Conservation (phyloP, 2,888 invertebrate species). For the Trichogramma dendrolimi region DNA sequence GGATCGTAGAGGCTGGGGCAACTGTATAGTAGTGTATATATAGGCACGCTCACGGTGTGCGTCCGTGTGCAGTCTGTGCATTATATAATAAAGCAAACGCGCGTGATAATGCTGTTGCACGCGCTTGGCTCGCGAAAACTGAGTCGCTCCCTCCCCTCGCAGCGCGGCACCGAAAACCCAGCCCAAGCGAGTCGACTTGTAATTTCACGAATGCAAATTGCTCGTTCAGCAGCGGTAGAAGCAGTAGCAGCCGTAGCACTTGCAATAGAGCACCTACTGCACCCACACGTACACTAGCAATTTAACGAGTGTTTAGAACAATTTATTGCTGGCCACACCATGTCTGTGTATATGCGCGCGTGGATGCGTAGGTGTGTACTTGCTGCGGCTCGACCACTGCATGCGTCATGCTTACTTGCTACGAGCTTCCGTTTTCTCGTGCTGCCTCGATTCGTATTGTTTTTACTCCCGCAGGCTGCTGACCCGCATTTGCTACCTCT, state of each 20-base stretch:
- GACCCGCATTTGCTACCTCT: not conserved
- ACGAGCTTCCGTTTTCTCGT: not conserved
- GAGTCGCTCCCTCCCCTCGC: not conserved
- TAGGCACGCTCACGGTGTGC: not conserved
- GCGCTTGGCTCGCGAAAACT: too few relatives aligned
- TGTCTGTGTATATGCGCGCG: constrained; percentile 23
- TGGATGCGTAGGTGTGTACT: not conserved
- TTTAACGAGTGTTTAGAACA: constrained; percentile 35
- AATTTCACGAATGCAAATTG: constrained; percentile 38
- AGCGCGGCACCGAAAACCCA: constrained; percentile 27
- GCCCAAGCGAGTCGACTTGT: constrained; percentile 36
- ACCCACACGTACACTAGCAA: constrained; percentile 20
- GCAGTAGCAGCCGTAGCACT: constrained; percentile 16
- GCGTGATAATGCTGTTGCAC: too few relatives aligned
- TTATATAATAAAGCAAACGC: too few relatives aligned
- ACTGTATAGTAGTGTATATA: not conserved
- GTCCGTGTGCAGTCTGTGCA: too few relatives aligned
- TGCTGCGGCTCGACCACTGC: too few relatives aligned
- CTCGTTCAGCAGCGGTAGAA: constrained; percentile 27
- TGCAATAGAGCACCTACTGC: too few relatives aligned
- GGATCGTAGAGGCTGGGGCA: not conserved
- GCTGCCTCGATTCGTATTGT: constrained; percentile 11
- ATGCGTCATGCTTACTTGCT: too few relatives aligned
- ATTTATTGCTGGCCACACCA: constrained; percentile 27
- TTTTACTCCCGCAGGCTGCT: constrained; percentile 16